Evolutionary conservation across 2,797 vertebrate genomes (phyloP).

Genomic region (Helarctos malayanus): DNA sequence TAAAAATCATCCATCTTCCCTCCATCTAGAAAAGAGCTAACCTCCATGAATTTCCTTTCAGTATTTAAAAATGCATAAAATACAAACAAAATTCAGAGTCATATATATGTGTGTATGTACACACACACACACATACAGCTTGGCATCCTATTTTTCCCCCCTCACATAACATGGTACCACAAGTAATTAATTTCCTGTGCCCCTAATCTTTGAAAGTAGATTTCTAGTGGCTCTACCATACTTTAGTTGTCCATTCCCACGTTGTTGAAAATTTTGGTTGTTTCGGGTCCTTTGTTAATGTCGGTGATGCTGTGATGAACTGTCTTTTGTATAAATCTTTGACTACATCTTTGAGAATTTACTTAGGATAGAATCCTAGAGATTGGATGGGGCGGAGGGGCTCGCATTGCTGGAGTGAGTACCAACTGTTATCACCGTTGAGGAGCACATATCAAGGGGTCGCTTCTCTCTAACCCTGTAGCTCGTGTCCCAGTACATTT

Average conservation of each 20-base stretch:
- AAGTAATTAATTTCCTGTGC: slow-evolving; percentile 36
- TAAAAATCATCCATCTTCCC: background rate
- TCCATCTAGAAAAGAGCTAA: slow-evolving; percentile 2
- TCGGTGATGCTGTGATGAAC: background rate
- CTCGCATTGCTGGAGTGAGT: background rate
- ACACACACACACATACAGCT: background rate
- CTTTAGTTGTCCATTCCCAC: background rate
- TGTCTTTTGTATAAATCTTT: slow-evolving; percentile 8
- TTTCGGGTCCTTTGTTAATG: slow-evolving; percentile 2
- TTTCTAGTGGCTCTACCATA: background rate
- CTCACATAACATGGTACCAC: background rate
- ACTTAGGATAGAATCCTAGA: slow-evolving; percentile 42
- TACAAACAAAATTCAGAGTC: background rate
- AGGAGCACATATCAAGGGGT: background rate
- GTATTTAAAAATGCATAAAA: slow-evolving; percentile 30
- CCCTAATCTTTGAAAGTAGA: slow-evolving; percentile 53
- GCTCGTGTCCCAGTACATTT: background rate
- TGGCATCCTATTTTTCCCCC: background rate
- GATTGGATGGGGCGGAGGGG: background rate
- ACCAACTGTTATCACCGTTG: background rate
- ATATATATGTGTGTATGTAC: background rate
- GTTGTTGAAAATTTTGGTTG: background rate
- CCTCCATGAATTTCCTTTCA: slow-evolving; percentile 40
- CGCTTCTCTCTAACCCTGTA: background rate
- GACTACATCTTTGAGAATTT: background rate